Evolutionary conservation across 2,113 vertebrate species (phyloP), one percentile per base, ranked within the genome.

Genomic region (Dasyornis broadbenti): DNA sequence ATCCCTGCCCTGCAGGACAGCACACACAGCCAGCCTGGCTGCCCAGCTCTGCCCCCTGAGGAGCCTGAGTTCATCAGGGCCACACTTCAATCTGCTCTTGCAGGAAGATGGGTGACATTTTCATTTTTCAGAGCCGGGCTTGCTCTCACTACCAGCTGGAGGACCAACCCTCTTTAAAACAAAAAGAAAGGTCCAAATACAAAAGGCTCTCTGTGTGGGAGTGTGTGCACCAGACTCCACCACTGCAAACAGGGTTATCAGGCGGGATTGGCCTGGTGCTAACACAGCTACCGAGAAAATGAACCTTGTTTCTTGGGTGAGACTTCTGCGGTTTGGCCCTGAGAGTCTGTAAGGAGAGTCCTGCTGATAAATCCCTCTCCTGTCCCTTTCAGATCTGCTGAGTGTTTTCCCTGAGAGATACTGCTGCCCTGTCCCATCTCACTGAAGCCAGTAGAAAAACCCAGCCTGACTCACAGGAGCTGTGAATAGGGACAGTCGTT

Each of bases 11-110:
- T 12, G 15, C 40, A 33, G 45, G 12, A 9, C 39, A 69, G 60
- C 71, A 13, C 7, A 0, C 1, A 4, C 18, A 15, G 47, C 42
- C 40, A 39, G 40, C 53, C 47, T 14, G 1, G 13, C 44, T 10
- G 31, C 57, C 68, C 57, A 12, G 30, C 47, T 10, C 61, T 6
- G 23, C 9, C 27, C 66, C 20, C 75, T 3, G 33, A 15, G 42
- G 28, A 2, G 2, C 9, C 7, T 45, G 30, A 54, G 10, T 5
- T 21, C 30, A 12, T 3, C 21, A 33, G 60, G 60, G 69, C 11
- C 53, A 71, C 14, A 0, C 15, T 6, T 35, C 5, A 63, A 63
- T 26, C 42, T 54, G 24, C 35, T 63, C 11, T 65, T 45, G 75
- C 15, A 64, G 54, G 35, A 69, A 35, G 33, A 10, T 4, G 10